These are phyloP conservation scores for Caenorhabditis zanzibari DNA, from an alignment of 2,888 invertebrate species.

Conservation along the genomic window DNA sequence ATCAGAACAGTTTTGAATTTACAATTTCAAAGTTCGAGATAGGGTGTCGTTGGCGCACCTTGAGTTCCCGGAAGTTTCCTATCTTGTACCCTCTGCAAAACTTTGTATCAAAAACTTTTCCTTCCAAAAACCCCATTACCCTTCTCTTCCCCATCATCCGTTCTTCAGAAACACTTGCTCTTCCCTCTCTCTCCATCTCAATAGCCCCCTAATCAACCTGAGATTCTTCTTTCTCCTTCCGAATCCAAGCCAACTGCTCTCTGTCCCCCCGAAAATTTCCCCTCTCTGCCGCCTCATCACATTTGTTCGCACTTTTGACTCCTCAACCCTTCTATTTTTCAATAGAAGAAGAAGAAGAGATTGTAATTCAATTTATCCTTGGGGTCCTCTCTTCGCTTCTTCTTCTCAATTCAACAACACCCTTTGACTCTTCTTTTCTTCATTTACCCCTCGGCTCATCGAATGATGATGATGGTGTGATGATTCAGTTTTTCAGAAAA, in stretches of 20 bases:
- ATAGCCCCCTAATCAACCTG: slow-evolving; percentile 1
- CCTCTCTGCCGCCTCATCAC: slow-evolving; percentile 46
- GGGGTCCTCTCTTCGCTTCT: slow-evolving; percentile 4
- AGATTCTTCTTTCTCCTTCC: background rate
- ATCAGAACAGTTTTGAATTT: no score
- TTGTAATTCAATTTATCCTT: slow-evolving; percentile 57
- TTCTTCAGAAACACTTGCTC: slow-evolving; percentile 5
- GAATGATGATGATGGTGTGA: background rate
- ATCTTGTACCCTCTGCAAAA: background rate
- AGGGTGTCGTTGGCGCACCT: no score
- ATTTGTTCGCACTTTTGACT: slow-evolving; percentile 60
- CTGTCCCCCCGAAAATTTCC: background rate
- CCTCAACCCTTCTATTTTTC: background rate
- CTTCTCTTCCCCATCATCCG: background rate
- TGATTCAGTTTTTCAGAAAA: background rate
- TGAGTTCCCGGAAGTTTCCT: no score
- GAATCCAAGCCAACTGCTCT: background rate
- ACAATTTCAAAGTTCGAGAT: no score
- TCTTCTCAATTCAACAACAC: slow-evolving; percentile 22
- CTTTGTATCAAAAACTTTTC: background rate
- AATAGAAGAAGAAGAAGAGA: background rate
- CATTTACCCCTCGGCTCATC: slow-evolving; percentile 11
- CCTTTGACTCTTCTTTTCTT: slow-evolving; percentile 23
- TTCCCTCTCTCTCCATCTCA: slow-evolving; percentile 1
- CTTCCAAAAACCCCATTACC: background rate